These are phyloP conservation scores for Eretmochelys imbricata DNA, from an alignment of 2,113 vertebrate species.

Conservation along the genomic window DNA sequence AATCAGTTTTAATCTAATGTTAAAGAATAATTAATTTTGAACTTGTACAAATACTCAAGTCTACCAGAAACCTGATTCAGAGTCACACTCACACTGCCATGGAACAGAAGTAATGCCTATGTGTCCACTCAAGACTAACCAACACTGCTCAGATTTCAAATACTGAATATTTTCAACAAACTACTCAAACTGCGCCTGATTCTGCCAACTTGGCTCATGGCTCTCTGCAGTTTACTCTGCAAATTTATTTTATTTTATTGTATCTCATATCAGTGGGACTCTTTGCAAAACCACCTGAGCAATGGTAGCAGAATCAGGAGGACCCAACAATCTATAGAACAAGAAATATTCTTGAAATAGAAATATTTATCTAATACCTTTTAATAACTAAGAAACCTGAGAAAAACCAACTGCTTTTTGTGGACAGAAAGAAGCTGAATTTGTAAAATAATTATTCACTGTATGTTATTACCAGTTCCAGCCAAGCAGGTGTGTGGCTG, in stretches of 20 bases:
- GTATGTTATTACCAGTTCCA: neutral
- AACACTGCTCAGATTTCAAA: neutral
- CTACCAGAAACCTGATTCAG: neutral
- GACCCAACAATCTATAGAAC: neutral
- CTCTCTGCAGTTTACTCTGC: neutral
- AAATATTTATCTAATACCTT: neutral
- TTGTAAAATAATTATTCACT: slow-evolving; percentile 11
- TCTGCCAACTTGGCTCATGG: neutral
- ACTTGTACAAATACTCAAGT: neutral
- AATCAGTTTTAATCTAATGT: neutral
- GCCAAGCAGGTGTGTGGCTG: neutral
- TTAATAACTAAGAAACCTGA: neutral
- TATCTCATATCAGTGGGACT: neutral
- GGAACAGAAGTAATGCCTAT: neutral
- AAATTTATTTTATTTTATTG: neutral
- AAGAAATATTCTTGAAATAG: neutral
- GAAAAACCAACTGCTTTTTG: neutral
- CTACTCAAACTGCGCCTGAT: neutral
- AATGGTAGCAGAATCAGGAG: neutral
- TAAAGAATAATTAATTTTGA: neutral
- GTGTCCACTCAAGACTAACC: neutral
- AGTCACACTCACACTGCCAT: neutral
- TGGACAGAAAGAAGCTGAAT: neutral
- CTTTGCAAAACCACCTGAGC: neutral
- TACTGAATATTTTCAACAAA: slow-evolving; percentile 4